Evolutionary conservation across 2,113 vertebrate species (phyloP).

Genomic region (Phrynocephalus versicolor): DNA sequence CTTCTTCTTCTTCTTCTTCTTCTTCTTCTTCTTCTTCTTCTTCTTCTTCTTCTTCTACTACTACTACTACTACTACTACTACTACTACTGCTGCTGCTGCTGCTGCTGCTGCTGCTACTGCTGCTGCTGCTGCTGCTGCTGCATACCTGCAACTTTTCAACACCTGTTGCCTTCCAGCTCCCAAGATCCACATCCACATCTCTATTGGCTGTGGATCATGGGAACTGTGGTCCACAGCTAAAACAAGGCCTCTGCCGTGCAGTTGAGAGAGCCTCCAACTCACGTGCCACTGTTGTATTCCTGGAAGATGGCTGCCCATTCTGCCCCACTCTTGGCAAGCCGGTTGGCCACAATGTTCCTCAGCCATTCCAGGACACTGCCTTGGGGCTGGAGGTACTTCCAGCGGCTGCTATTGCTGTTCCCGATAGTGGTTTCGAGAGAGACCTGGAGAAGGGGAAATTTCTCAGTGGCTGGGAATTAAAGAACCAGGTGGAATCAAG

Average conservation of each 20-base stretch:
- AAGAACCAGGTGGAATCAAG: not conserved
- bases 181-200: not conserved
- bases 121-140: too few species aligned
- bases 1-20: too few species aligned
- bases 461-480: not conserved
- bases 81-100: too few species aligned
- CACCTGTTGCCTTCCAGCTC: not conserved
- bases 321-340: conserved; percentile 77
- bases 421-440: conserved; percentile 92
- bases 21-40: too few species aligned
- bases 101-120: too few species aligned
- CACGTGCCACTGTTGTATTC: conserved; percentile 95
- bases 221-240: too few species aligned
- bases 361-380: conserved; percentile 89
- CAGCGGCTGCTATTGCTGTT: conserved; percentile 87
- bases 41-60: too few species aligned
- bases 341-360: conserved; percentile 91
- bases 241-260: too few species aligned
- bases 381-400: conserved; percentile 83
- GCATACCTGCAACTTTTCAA: too few species aligned
- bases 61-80: too few species aligned
- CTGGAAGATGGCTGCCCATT: conserved; percentile 83
- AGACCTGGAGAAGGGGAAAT: conserved; percentile 74
- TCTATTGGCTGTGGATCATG: not conserved
- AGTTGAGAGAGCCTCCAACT: conserved; percentile 35